Percentiles rank a stretch among this genome's conserved stretches.
These are phyloP conservation scores for Sitta carolinensis DNA, from an alignment of 2,797 vertebrate genomes.

Conservation along the genomic window DNA sequence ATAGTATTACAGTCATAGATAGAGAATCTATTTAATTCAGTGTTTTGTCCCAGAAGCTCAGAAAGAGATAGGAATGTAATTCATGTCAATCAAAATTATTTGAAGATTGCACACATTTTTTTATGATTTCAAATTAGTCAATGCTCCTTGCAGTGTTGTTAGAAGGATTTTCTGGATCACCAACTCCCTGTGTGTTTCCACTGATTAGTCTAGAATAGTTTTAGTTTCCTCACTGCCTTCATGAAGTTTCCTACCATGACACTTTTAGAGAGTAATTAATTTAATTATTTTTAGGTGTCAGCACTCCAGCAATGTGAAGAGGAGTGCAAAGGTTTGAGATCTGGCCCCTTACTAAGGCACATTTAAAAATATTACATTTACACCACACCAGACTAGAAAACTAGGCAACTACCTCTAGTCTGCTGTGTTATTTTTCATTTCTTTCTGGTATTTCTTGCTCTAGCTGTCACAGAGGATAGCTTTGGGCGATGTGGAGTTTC, in stretches of 20 bases:
- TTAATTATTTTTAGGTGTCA: neutral
- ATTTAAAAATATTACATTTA: neutral
- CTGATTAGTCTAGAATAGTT: neutral
- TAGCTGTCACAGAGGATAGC: neutral
- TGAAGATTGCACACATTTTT: too few relatives aligned
- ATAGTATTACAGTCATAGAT: neutral
- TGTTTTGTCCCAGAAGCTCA: neutral
- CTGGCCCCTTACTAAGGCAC: neutral
- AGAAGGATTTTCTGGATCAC: neutral
- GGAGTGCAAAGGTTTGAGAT: neutral
- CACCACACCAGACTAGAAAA: neutral
- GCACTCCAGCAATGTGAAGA: neutral
- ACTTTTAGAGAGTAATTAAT: neutral
- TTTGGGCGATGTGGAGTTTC: neutral
- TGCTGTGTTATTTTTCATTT: neutral
- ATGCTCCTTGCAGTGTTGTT: neutral
- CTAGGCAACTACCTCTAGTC: neutral
- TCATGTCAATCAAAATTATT: neutral
- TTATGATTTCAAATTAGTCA: neutral
- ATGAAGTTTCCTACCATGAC: neutral
- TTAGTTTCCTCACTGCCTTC: neutral
- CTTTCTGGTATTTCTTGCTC: neutral
- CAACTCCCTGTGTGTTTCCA: rapidly evolving
- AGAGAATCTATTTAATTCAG: neutral
- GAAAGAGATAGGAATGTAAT: neutral